Evolutionary conservation across 1,140 invertebrate species (phyloP), one percentile per base, ranked within the genome.

Genomic region (Sitophilus oryzae): DNA sequence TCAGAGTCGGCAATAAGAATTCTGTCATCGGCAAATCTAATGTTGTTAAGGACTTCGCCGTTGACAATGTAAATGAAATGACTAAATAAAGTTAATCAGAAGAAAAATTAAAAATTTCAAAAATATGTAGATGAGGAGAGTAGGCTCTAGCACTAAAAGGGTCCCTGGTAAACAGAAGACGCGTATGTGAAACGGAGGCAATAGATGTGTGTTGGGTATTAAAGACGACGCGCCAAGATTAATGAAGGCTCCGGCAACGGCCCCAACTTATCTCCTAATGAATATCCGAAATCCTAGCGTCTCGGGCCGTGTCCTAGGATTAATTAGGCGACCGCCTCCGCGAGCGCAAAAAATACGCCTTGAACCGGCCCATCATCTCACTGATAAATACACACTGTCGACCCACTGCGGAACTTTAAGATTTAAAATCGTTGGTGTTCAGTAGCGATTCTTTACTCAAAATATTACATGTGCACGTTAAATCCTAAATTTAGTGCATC

Each of bases 271-370:
- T 60, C 58, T 60, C 47, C 46, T 56, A 56, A 48, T 56, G 48
- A 56, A 60, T 56, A 60, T 60, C 53, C 41, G 58, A 60, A 60
- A 60, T 56, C 50, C 58, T 60, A 60, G 52, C 58, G 53, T 60
- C 58, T 60, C 56, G 53, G 51, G 51, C 51, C 46, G 47, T 46
- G 47, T 22, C 46, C 57, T 51, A 52, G 57, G 52, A 59, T 59
- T 59, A 59, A 59, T 59, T 56, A 56, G 49, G 37, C 46, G 54
- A 49, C 46, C 54, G 51, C 25, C 30, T 23, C 8, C 18, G 20
- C 36, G 21, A 11, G 22, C 14, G 52, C 52, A 54, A 54, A 54
- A 54, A 54, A 54, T 46, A 15, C 44, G 43, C 22, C 41, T 34
- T 54, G 52, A 54, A 54, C 47, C 34, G 52, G 52, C 22, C 41